Evolutionary conservation across 2,888 invertebrate species (phyloP).

Genomic region (Drosophila subquinaria): DNA sequence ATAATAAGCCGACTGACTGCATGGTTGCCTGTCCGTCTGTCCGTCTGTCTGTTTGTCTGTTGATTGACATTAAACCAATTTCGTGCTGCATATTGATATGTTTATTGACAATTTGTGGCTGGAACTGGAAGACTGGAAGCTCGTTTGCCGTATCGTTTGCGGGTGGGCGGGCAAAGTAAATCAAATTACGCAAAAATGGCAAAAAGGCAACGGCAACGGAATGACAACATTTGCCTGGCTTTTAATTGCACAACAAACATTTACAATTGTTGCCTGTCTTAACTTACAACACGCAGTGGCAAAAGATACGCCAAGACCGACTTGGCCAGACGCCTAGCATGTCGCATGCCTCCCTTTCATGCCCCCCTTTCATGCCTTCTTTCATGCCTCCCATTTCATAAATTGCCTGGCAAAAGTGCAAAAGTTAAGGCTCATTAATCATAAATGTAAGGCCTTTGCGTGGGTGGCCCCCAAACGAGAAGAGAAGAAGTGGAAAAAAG

Average conservation of each 20-base stretch:
- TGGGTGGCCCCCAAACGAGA: conserved; percentile 44
- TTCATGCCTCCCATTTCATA: conserved; percentile 28
- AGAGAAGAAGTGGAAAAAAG: not conserved
- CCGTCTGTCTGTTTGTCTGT: conserved; percentile 35
- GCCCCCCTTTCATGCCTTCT: not conserved
- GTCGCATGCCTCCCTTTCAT: not conserved
- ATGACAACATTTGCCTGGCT: conserved; percentile 64
- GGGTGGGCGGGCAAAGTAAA: conserved; percentile 59
- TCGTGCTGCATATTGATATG: conserved; percentile 72
- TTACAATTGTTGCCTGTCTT: conserved; percentile 78
- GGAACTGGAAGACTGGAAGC: conserved; percentile 33
- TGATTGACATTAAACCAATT: conserved; percentile 76
- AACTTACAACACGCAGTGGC: conserved; percentile 61
- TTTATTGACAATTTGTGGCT: conserved; percentile 71
- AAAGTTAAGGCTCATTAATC: conserved; percentile 81
- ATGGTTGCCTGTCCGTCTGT: conserved; percentile 2
- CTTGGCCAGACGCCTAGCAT: conserved; percentile 18
- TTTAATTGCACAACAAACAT: conserved; percentile 80
- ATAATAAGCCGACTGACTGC: conserved; percentile 49
- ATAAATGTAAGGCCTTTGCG: conserved; percentile 68
- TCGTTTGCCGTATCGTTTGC: conserved; percentile 10
- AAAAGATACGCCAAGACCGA: conserved; percentile 43
- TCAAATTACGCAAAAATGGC: conserved; percentile 68
- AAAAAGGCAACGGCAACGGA: conserved; percentile 37
- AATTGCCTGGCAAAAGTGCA: conserved; percentile 76